Conservation (phyloP, 2,797 vertebrate genomes). For the Anolis apletophallus region DNA sequence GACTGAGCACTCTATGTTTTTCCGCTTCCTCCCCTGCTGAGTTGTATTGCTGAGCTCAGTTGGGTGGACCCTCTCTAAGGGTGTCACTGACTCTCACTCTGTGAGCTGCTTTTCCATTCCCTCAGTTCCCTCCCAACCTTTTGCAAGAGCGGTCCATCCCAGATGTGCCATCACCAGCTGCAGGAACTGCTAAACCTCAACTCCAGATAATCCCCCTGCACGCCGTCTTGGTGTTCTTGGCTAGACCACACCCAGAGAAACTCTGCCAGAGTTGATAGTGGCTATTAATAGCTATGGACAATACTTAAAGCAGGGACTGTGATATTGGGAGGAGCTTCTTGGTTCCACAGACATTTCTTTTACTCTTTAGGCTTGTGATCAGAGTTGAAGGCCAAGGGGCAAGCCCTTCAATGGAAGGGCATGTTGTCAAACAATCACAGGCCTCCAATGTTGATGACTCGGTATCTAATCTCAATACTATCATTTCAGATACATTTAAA, state of each 20-base stretch:
- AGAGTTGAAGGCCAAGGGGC: background rate
- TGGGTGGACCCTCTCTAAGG: slow-evolving; percentile 31
- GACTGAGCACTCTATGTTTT: background rate
- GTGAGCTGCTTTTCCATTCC: slow-evolving; percentile 16
- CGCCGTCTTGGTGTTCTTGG: background rate
- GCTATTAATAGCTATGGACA: slow-evolving; percentile 23
- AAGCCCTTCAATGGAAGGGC: background rate
- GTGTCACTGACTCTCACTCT: background rate
- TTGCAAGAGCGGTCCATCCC: background rate
- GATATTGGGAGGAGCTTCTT: background rate
- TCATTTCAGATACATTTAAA: background rate
- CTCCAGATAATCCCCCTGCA: background rate
- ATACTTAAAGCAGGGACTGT: background rate
- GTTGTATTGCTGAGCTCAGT: slow-evolving; percentile 17
- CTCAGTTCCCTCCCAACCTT: background rate
- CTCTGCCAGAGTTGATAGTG: background rate
- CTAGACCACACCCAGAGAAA: background rate
- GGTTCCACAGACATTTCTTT: background rate
- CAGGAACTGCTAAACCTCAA: background rate
- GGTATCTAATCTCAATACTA: background rate
- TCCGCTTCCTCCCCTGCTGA: background rate
- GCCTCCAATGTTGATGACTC: background rate
- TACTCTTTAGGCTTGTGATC: too few species aligned
- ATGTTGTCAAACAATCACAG: too few species aligned
- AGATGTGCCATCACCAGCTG: background rate